Percentiles rank a stretch among this genome's conserved stretches.
These are phyloP conservation scores for Tuberolachnus salignus DNA, from an alignment of 2,888 invertebrate species.

Conservation along the genomic window DNA sequence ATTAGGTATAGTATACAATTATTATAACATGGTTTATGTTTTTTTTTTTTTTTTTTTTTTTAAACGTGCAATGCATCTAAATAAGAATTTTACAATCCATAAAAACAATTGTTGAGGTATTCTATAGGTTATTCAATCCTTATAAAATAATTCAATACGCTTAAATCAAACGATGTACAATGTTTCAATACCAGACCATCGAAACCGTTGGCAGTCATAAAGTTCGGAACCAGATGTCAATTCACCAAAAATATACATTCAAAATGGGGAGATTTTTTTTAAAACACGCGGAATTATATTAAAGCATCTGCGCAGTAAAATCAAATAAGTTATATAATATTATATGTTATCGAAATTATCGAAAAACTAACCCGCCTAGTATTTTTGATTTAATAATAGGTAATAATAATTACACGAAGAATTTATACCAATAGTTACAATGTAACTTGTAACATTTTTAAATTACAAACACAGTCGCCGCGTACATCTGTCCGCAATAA, in stretches of 20 bases:
- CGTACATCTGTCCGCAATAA: constrained; percentile 21
- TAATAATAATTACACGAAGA: not conserved
- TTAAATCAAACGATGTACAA: not conserved
- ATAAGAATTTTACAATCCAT: not conserved
- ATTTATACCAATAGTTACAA: not conserved
- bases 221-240: constrained; percentile 5
- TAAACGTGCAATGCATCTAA: not conserved
- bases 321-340: not conserved
- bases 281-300: no score
- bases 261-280: not conserved
- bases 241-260: not conserved
- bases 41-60: not conserved
- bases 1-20: not conserved
- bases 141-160: not conserved
- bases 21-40: no score
- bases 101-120: not conserved
- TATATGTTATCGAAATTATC: not conserved
- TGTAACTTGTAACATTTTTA: not conserved
- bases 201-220: not conserved
- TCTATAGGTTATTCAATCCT: no score
- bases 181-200: not conserved
- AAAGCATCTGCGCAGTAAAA: not conserved
- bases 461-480: not conserved
- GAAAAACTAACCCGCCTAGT: not conserved
- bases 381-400: not conserved